Percentiles rank a stretch among this genome's conserved stretches.
These are phyloP conservation scores for Eira barbara DNA, from an alignment of 2,113 vertebrate species.

Conservation along the genomic window DNA sequence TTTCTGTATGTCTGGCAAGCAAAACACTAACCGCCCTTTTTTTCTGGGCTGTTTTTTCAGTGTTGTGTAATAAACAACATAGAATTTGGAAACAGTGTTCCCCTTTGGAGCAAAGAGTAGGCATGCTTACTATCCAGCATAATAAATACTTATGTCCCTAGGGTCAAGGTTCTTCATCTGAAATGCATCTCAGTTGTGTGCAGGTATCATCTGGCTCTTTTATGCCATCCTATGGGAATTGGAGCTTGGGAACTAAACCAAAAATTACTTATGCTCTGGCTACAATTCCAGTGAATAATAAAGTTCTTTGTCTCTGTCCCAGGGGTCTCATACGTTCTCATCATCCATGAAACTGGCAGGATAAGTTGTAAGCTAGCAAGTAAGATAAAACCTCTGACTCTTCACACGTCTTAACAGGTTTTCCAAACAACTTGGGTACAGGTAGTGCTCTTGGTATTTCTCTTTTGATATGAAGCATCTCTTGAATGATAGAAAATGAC, in stretches of 20 bases:
- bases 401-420: neutral
- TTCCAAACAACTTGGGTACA: neutral
- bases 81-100: neutral
- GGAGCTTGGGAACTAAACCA: neutral
- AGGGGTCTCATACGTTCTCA: neutral
- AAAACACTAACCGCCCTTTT: neutral
- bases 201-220: neutral
- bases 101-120: neutral
- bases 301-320: neutral
- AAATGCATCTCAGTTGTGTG: neutral
- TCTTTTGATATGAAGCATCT: neutral
- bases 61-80: neutral
- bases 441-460: neutral
- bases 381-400: neutral
- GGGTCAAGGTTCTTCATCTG: neutral
- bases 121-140: neutral
- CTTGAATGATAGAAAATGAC: neutral
- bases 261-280: neutral
- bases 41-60: neutral
- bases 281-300: neutral
- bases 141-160: neutral
- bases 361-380: neutral
- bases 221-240: neutral
- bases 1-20: neutral
- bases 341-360: neutral